phyloP scores from a whole-genome alignment of 2,797 vertebrate genomes.

The Masticophis lateralis region DNA sequence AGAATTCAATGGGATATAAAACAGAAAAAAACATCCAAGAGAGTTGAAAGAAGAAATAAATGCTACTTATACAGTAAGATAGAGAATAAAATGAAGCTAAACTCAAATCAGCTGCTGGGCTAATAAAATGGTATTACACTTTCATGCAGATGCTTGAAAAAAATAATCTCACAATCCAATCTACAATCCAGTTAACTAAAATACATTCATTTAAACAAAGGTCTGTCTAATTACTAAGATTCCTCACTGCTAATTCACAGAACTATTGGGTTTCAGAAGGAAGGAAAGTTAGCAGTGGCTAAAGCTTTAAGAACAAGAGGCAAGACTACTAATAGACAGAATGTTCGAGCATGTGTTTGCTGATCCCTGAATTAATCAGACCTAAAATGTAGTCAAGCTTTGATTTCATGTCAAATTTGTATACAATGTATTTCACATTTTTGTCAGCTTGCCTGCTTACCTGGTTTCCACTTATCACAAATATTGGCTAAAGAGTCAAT shows the following conservation, averaged over 20 bases:
- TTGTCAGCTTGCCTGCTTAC: neutral
- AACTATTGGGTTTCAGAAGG: neutral
- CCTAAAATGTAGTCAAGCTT: neutral
- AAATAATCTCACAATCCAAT: neutral
- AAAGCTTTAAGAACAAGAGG: neutral
- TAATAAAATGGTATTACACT: conserved; percentile 48
- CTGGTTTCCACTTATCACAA: neutral
- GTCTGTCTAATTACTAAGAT: neutral
- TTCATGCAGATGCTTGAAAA: conserved; percentile 14
- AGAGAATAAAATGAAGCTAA: conserved; percentile 59
- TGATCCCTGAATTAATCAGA: neutral
- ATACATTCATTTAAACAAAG: neutral
- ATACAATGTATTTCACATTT: neutral
- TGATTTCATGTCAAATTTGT: neutral
- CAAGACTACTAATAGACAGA: neutral
- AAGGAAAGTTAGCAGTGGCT: neutral
- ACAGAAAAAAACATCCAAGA: conserved; percentile 74
- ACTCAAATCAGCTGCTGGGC: conserved; percentile 57
- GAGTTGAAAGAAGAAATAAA: conserved; percentile 75
- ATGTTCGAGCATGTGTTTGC: neutral
- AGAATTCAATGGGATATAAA: conserved; percentile 81
- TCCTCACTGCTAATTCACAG: neutral
- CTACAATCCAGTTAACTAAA: conserved; percentile 15
- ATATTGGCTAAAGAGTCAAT: neutral
- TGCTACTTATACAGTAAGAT: conserved; percentile 68